Evolutionary conservation across 2,113 vertebrate species (phyloP).

Genomic region (Regulus satrapa): DNA sequence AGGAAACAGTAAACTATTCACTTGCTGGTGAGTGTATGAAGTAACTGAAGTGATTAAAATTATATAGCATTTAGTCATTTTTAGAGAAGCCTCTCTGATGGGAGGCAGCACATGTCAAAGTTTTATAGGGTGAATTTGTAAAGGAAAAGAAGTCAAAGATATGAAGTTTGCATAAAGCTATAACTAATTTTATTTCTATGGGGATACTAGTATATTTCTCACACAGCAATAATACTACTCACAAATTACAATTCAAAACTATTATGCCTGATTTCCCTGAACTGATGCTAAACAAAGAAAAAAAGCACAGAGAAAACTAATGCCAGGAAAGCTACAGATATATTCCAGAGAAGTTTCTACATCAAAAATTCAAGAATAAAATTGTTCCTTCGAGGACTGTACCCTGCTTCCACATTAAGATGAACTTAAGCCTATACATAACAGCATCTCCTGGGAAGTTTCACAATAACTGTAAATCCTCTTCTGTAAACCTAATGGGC

Average conservation of each 20-base stretch:
- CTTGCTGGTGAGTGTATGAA: background rate
- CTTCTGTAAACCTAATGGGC: background rate
- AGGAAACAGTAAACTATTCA: background rate
- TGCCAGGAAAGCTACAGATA: background rate
- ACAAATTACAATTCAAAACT: background rate
- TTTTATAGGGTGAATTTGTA: background rate
- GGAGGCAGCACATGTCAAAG: background rate
- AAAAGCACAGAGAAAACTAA: background rate
- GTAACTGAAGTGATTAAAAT: background rate
- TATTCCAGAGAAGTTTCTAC: background rate
- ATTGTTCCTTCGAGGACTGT: background rate
- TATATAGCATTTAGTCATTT: background rate
- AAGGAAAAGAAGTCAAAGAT: background rate
- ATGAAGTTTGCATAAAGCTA: background rate
- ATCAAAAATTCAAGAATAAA: slow-evolving; percentile 14
- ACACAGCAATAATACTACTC: background rate
- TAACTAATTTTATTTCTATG: background rate
- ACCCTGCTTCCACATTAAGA: background rate
- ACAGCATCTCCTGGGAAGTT: background rate
- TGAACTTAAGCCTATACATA: background rate
- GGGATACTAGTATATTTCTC: background rate
- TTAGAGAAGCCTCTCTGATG: background rate
- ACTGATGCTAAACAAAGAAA: background rate
- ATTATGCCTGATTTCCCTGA: background rate
- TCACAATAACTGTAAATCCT: slow-evolving; percentile 11